A percentile compares a stretch with the other conserved stretches of the same genome.
Conservation (phyloP, 2,888 invertebrate species). For the Oscheius sp. region DNA sequence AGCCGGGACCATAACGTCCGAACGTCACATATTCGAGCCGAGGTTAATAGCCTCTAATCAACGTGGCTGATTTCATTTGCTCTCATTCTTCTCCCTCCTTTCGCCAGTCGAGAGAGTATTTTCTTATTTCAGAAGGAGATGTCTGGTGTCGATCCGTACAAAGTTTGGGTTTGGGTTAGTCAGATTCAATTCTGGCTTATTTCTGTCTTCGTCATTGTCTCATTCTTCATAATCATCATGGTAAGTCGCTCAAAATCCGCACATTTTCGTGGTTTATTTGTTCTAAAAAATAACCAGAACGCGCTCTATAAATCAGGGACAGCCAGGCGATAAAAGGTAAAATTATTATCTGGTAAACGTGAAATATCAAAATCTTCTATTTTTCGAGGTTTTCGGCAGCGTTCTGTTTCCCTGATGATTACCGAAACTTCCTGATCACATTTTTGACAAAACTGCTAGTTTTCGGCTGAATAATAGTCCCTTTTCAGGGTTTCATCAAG, state of each 20-base stretch:
- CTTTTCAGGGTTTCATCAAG: slow-evolving; percentile 40
- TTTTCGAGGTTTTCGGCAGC: no score
- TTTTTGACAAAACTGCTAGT: no score
- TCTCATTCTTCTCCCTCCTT: not conserved
- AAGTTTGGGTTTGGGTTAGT: slow-evolving; percentile 53
- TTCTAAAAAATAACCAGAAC: not conserved
- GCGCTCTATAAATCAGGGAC: not conserved
- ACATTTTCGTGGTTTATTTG: not conserved
- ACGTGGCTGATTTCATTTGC: not conserved
- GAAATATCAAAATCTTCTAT: no score
- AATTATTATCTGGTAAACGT: no score
- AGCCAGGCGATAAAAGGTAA: no score
- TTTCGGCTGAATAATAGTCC: not conserved
- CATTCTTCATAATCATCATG: slow-evolving; percentile 43
- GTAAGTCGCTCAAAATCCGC: not conserved
- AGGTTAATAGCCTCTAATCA: no score
- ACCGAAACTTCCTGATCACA: no score
- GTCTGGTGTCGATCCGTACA: slow-evolving; percentile 10
- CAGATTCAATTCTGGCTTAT: slow-evolving; percentile 54
- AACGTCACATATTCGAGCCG: no score
- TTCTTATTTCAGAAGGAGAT: not conserved
- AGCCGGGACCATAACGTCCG: no score
- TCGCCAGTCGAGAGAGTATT: no score
- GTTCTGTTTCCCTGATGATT: no score
- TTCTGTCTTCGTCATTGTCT: slow-evolving; percentile 42